Evolutionary conservation across 2,888 invertebrate species (phyloP).

Genomic region (Amphimallon solstitiale): DNA sequence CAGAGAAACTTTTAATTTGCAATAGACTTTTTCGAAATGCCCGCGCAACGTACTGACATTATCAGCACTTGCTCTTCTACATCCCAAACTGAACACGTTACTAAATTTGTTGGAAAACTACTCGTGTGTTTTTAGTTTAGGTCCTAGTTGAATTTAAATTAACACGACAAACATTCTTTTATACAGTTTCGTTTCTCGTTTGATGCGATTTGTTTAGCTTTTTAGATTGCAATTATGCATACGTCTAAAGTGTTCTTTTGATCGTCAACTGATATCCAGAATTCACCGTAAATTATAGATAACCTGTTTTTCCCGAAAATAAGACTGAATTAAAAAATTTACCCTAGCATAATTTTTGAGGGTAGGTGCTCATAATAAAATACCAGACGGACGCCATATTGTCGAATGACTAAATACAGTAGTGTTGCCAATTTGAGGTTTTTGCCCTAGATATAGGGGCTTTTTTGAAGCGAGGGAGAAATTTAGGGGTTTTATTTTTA

Average conservation of each 20-base stretch:
- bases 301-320: too few relatives aligned
- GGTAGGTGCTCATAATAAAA: too few relatives aligned
- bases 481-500: too few relatives aligned
- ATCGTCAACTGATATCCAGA: neutral
- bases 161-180: constrained; percentile 31
- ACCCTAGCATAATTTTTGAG: too few relatives aligned
- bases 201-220: too few relatives aligned
- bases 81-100: constrained; percentile 8
- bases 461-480: too few relatives aligned
- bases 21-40: constrained; percentile 33
- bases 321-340: too few relatives aligned
- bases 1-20: constrained; percentile 40
- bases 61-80: constrained; percentile 1
- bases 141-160: constrained; percentile 33
- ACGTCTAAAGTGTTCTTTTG: neutral
- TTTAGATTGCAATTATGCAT: neutral
- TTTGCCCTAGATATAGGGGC: too few relatives aligned
- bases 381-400: too few relatives aligned
- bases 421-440: too few relatives aligned
- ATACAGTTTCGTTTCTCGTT: neutral
- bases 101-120: constrained; percentile 29
- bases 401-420: too few relatives aligned
- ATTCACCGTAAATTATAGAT: neutral
- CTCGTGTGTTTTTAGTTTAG: neutral
- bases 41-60: constrained; percentile 10